These are phyloP conservation scores for Xenops minutus DNA, from an alignment of 2,797 vertebrate genomes.

Conservation along the genomic window DNA sequence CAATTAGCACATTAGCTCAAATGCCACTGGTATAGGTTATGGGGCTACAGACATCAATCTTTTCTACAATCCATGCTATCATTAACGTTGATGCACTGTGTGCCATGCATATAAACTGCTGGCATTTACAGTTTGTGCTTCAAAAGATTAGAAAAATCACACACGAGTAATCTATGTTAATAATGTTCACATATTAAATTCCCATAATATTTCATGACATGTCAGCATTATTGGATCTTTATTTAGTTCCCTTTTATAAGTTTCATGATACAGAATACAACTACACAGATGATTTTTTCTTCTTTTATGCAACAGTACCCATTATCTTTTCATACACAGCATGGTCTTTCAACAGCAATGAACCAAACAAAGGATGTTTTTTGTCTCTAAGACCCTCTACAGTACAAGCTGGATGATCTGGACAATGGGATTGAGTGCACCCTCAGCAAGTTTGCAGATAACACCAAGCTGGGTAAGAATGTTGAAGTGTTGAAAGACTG, in stretches of 20 bases:
- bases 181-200: background rate
- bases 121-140: background rate
- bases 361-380: background rate
- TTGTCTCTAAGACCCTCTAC: background rate
- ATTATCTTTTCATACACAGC: background rate
- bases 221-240: background rate
- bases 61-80: background rate
- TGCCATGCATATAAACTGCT: background rate
- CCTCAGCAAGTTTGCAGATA: background rate
- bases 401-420: background rate
- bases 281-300: background rate
- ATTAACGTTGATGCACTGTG: background rate
- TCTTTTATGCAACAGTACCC: background rate
- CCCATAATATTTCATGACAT: background rate
- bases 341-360: background rate
- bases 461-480: background rate
- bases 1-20: background rate
- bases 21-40: background rate
- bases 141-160: background rate
- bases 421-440: background rate
- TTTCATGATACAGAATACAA: background rate
- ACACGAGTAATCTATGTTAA: background rate
- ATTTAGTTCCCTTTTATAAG: background rate
- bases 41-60: background rate
- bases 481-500: background rate